Base-by-base conservation (phyloP, 2,113 vertebrate genomes). In the Psittacula cyanocephala region DNA sequence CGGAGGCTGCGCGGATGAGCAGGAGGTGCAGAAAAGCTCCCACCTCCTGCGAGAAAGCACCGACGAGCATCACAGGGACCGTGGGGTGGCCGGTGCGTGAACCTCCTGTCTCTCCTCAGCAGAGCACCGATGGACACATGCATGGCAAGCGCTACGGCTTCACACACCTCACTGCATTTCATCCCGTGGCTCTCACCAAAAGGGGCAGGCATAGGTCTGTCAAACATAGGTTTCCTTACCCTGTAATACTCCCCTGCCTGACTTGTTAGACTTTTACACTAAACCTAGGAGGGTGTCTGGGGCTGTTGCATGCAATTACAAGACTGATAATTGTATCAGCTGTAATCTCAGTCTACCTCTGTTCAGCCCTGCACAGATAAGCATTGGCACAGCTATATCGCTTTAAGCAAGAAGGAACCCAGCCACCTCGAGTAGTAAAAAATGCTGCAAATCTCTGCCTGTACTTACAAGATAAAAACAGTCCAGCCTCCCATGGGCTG, bases 11-110 rank as follows among this genome's bases (percentile, higher is more conserved):
- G 49, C 7, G 0, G 57, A 22, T 6, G 49, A 60, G 20, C 81
- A 50, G 64, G 10, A 0, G 6, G 46, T 2, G 2, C n/a, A 7
- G 70, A 19, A 43, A 31, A 75, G 46, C 81, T 63, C 88, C 72
- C 65, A 19, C 11, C 33, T 62, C n/a, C 74, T 8, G 27, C 0
- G 1, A 59, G 63, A n/a, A 37, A 78, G 81, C 0, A 0, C 50
- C 3, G 1, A n/a, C 0, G 2, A 68, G 57, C 75, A 31, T 3
- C 23, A 2, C 0, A 1, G 65, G 52, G 43, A 53, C 0, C 2
- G 1, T 3, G 7, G 60, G 18, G 62, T 44, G 31, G 5, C 9
- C 1, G 1, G 17, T 0, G 0, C 19, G 52, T 5, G 63, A 62
- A 10, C 29, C 27, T 33, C 16, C 23, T 2, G 4, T 13, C 70